Conservation (phyloP, 2,888 invertebrate genomes). For the Chrysolina haemoptera region DNA sequence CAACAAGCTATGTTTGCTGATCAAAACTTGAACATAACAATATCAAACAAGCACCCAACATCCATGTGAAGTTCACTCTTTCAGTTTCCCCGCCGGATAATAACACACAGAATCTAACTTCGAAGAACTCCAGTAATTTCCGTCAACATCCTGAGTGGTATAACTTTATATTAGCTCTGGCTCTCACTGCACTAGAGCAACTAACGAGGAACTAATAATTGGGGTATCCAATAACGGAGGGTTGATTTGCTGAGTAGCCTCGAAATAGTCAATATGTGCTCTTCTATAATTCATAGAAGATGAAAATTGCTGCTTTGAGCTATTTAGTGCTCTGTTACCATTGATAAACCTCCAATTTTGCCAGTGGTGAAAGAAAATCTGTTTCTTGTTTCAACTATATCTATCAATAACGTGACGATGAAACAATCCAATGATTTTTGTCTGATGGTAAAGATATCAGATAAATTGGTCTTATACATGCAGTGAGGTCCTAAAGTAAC, state of each 20-base stretch:
- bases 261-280: background rate
- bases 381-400: no score
- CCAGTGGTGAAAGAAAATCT: no score
- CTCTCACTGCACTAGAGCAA: background rate
- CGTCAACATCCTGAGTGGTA: background rate
- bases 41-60: background rate
- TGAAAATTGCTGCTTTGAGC: no score
- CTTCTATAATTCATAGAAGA: background rate
- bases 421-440: no score
- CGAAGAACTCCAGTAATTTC: background rate
- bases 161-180: background rate
- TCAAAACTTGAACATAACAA: background rate
- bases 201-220: background rate
- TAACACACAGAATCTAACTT: background rate
- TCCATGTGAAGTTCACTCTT: background rate
- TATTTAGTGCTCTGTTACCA: no score
- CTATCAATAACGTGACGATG: no score
- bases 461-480: no score
- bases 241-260: background rate
- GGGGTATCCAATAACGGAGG: background rate
- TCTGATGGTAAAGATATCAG: no score
- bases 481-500: no score
- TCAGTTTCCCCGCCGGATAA: background rate
- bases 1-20: slow-evolving; percentile 1
- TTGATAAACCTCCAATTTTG: no score